A percentile compares a stretch with the other conserved stretches of the same genome.
These are phyloP conservation scores for Parambassis ranga DNA, from an alignment of 2,797 vertebrate species.

Conservation along the genomic window DNA sequence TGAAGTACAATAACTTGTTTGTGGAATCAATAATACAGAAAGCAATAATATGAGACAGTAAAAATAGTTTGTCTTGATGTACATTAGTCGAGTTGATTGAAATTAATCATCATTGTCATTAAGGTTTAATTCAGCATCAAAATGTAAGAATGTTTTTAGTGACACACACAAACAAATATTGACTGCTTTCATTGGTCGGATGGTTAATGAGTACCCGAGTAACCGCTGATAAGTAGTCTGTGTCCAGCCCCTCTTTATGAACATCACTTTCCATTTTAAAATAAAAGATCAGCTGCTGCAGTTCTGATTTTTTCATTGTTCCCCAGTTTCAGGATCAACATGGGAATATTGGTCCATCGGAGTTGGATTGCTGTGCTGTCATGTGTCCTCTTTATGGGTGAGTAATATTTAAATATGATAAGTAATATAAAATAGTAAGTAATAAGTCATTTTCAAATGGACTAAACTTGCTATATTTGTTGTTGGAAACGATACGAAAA, in stretches of 20 bases:
- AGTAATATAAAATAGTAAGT: not conserved
- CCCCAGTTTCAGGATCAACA: conserved; percentile 26
- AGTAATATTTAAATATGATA: conserved; percentile 11
- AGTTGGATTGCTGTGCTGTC: conserved; percentile 29
- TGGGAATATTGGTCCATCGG: conserved; percentile 44
- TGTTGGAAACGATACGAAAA: too few species aligned
- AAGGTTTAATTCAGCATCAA: not conserved
- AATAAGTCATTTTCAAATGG: too few species aligned
- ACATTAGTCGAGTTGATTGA: not conserved
- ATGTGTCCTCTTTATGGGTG: conserved; percentile 59
- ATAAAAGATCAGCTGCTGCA: not conserved
- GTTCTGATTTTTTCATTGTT: conserved; percentile 7
- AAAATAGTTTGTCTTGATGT: not conserved
- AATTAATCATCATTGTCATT: not conserved
- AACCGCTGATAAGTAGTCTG: too few species aligned
- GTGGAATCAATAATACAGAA: not conserved
- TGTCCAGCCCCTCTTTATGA: not conserved
- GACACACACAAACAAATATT: conserved; percentile 17
- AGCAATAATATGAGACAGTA: not conserved
- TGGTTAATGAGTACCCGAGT: conserved; percentile 64
- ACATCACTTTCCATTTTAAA: conserved; percentile 6
- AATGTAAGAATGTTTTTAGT: not conserved
- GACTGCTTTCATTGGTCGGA: conserved; percentile 43
- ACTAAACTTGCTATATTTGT: too few species aligned
- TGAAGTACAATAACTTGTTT: too few species aligned